Percentiles rank a stretch among this genome's conserved stretches.
These are phyloP conservation scores for Tribolium madens DNA, from an alignment of 1,140 invertebrate genomes.

Conservation along the genomic window DNA sequence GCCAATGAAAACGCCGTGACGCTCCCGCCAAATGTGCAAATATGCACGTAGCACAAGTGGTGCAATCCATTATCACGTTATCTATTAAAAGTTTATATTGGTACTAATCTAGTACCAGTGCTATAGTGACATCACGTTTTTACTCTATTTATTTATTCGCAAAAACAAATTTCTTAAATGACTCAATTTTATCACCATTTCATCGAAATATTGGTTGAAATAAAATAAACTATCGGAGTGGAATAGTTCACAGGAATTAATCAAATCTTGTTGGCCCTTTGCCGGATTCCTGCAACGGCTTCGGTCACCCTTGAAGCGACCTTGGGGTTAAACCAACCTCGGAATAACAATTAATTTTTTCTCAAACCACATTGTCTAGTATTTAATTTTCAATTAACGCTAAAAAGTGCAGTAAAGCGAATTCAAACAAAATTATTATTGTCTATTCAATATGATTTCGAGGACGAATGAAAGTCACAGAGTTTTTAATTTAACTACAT, in stretches of 20 bases:
- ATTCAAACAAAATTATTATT: background rate
- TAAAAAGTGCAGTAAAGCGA: slow-evolving; percentile 7
- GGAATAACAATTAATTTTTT: background rate
- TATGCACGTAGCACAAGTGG: slow-evolving; percentile 5
- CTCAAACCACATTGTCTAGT: background rate
- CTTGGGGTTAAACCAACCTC: background rate
- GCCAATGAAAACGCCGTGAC: background rate
- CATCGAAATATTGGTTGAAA: background rate
- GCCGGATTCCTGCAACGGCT: background rate
- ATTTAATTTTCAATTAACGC: background rate
- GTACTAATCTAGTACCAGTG: too few species aligned
- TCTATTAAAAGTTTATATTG: too few species aligned
- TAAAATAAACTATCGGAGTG: too few species aligned
- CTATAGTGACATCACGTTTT: too few species aligned
- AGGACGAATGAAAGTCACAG: slow-evolving; percentile 24
- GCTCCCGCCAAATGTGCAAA: slow-evolving; percentile 27
- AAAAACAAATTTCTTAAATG: too few species aligned
- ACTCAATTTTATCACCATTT: background rate
- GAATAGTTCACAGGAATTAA: background rate
- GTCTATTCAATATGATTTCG: background rate
- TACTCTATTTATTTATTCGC: too few species aligned
- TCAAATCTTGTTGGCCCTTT: background rate
- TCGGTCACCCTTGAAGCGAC: background rate
- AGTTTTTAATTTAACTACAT: background rate
- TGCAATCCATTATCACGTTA: background rate